Evolutionary conservation across 2,888 invertebrate species (phyloP).

Genomic region (Eristalinus sepulchralis): DNA sequence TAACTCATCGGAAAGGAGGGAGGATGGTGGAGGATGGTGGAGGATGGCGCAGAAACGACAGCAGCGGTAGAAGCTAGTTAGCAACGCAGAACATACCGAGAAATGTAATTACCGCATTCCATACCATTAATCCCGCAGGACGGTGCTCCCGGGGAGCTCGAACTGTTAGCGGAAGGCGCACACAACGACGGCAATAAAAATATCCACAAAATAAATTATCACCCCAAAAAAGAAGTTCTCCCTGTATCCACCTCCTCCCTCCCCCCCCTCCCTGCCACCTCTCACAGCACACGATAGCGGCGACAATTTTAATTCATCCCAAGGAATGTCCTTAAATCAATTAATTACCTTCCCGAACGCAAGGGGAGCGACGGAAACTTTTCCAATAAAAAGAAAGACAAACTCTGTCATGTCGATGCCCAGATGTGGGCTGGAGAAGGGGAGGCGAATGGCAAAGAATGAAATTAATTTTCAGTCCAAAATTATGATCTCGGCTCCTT

Average conservation of each 20-base stretch:
- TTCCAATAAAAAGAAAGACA: not conserved
- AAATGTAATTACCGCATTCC: constrained; percentile 43
- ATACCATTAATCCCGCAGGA: constrained; percentile 26
- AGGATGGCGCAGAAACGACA: too few relatives aligned
- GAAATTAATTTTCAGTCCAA: constrained; percentile 41
- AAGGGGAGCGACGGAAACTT: not conserved
- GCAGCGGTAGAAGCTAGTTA: constrained; percentile 22
- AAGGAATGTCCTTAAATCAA: constrained; percentile 43
- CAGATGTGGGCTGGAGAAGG: not conserved
- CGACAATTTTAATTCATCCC: constrained; percentile 33
- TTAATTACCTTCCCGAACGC: constrained; percentile 9
- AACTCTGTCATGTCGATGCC: not conserved
- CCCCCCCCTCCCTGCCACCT: not conserved
- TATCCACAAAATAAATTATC: constrained; percentile 49
- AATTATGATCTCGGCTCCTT: constrained; percentile 24
- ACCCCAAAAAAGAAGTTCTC: constrained; percentile 35
- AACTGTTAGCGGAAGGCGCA: constrained; percentile 17
- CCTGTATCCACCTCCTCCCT: not conserved
- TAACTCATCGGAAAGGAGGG: not conserved
- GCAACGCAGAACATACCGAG: constrained; percentile 21
- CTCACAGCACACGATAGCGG: not conserved
- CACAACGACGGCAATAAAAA: constrained; percentile 35
- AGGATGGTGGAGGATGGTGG: not conserved
- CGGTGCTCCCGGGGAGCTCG: not conserved
- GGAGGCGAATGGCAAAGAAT: not conserved